Conservation (phyloP, 2,113 vertebrate genomes). For the Herpetotheres cachinnans region DNA sequence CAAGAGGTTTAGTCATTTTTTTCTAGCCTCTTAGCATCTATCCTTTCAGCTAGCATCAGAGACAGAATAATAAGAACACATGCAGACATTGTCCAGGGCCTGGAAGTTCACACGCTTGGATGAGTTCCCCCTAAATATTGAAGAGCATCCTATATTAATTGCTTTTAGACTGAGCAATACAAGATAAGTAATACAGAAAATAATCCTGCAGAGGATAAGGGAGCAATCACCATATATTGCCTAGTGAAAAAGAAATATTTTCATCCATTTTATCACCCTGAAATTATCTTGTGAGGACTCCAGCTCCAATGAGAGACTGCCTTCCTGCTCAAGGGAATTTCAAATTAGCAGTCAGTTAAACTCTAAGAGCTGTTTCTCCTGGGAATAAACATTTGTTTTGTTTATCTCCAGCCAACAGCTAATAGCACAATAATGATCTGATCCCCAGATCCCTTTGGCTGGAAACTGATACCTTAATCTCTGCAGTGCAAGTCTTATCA, state of each 20-base stretch:
- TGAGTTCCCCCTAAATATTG: neutral
- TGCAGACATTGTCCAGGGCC: neutral
- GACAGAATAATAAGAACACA: neutral
- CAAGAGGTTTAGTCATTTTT: neutral
- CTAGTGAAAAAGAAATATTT: neutral
- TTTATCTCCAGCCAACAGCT: constrained; percentile 61
- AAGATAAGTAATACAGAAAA: neutral
- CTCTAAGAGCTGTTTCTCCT: constrained; percentile 8
- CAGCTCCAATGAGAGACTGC: neutral
- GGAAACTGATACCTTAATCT: constrained; percentile 64
- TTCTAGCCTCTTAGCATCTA: neutral
- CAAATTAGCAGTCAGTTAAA: constrained; percentile 55
- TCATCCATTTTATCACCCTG: neutral
- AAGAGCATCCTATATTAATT: neutral
- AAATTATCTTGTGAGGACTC: constrained; percentile 1
- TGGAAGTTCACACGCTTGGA: neutral
- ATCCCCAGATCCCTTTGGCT: constrained; percentile 49
- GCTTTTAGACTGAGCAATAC: neutral
- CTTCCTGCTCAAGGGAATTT: constrained; percentile 44
- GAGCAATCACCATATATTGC: neutral
- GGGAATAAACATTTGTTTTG: constrained; percentile 61
- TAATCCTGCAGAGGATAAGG: neutral
- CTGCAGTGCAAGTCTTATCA: constrained; percentile 44
- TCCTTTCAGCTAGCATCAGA: neutral
- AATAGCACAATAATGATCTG: constrained; percentile 65